Evolutionary conservation across 2,113 vertebrate genomes (phyloP), one percentile per base, ranked within the genome.

Genomic region (Anoplopoma fimbria): DNA sequence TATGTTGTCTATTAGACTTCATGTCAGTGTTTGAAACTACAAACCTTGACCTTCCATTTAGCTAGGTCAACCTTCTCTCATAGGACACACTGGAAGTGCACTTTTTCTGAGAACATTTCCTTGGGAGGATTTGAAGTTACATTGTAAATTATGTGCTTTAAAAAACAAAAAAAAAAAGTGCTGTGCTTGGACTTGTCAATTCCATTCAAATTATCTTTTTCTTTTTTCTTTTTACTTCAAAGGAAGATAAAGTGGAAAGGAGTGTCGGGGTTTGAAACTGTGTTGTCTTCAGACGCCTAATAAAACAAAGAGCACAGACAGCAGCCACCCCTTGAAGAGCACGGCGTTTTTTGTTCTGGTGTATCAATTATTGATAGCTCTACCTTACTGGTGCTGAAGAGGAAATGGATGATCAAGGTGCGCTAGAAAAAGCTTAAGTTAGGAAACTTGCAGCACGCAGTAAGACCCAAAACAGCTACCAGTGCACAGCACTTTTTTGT

Each of bases 311-410:
- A 55, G 38, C 42, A 77, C 70, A 79, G 33, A 83, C 53, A 70
- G 29, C 62, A 73, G 71, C 75, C 71, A n/a, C n/a, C 38, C 53
- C 76, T 80, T 81, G n/a, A 86, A 81, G 51, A 79, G 57, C 40
- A 14, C 72, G 67, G 57, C 69, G 63, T 45, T 75, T 85, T 84
- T 72, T 82, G 36, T 84, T 75, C 65, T 57, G 75, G 14, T 5
- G 38, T 72, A 91, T 92, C 62, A 87, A 89, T 89, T 87, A 92
- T 91, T 86, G 71, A 91, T 81, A 25, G 67, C 79, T 75, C 33
- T 21, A 49, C 82, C 61, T 75, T 60, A 63, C 70, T 73, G 70
- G 42, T 49, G 69, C 74, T 3, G 45, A 42, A 75, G 70, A 70
- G 19, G 15, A 87, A 81, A 33, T 38, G 69, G n/a, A 27, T 84